Percentiles rank a stretch among this genome's conserved stretches.
These are phyloP conservation scores for Tyria jacobaeae DNA, from an alignment of 2,888 invertebrate species.

Conservation along the genomic window DNA sequence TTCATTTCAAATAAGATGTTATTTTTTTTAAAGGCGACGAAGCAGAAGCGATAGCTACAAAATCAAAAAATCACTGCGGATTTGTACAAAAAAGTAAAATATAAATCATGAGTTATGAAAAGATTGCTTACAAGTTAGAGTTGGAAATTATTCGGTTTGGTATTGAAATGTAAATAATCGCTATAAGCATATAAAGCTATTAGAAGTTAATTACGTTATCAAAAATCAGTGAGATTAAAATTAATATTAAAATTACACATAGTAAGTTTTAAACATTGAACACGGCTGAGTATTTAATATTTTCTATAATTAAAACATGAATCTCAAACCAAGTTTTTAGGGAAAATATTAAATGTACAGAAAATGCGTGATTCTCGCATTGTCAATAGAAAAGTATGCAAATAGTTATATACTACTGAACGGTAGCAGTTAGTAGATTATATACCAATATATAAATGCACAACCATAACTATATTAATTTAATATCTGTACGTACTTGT, in stretches of 20 bases:
- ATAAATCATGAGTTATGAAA: slow-evolving; percentile 44
- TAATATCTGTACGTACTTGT: slow-evolving; percentile 62
- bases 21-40: slow-evolving; percentile 10
- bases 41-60: slow-evolving; percentile 12
- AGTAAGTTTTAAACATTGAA: slow-evolving; percentile 57
- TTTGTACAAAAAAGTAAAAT: slow-evolving; percentile 24
- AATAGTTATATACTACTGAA: slow-evolving; percentile 66
- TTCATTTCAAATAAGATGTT: neutral
- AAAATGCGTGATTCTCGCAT: slow-evolving; percentile 56
- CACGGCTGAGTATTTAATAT: slow-evolving; percentile 71
- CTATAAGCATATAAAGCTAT: slow-evolving; percentile 78
- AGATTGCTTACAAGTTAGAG: slow-evolving; percentile 62
- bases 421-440: slow-evolving; percentile 66
- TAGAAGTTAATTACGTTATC: slow-evolving; percentile 79
- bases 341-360: slow-evolving; percentile 72
- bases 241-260: slow-evolving; percentile 70
- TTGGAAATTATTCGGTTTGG: slow-evolving; percentile 63
- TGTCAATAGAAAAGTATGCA: slow-evolving; percentile 70
- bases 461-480: slow-evolving; percentile 67
- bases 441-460: slow-evolving; percentile 69
- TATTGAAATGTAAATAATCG: slow-evolving; percentile 77
- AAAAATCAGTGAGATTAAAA: slow-evolving; percentile 85
- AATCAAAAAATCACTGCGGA: slow-evolving; percentile 16
- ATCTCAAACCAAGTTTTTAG: slow-evolving; percentile 63
- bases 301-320: slow-evolving; percentile 60